Evolutionary conservation across 2,888 invertebrate genomes (phyloP), one percentile per base, ranked within the genome.

Genomic region (Phrixothrix hirtus): DNA sequence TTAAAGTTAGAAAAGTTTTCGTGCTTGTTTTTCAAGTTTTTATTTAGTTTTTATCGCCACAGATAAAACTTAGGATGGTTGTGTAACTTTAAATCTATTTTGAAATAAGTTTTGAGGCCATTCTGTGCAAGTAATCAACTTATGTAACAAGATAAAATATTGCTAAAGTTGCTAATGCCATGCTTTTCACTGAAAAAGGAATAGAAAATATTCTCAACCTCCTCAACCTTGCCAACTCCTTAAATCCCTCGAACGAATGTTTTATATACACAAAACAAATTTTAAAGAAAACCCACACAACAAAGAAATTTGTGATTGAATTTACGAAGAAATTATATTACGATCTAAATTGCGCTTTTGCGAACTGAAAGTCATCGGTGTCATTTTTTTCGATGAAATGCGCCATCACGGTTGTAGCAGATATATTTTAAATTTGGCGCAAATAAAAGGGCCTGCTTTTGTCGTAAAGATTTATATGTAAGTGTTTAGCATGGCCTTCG

Each of bases 81-180:
- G 52, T 52, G 46, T 52, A 52, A 52, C 46, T 52, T 52, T 52
- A 52, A 52, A 52, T 52, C 52, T 52, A 52, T 52, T 52, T 52
- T 52, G 52, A 52, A 52, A 52, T 52, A 52, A 52, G 52, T 52
- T 52, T 45, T 46, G 52, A 45, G 52, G 52, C 52, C 52, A 47
- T 52, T 52, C 52, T 46, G 52, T 52, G 52, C 41, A 60, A 60
- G 63, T 63, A 62, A 63, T 60, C 62, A 62, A 63, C 62, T 62
- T 62, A 63, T 57, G 56, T 63, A 63, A 63, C 60, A 60, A 61
- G 62, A 61, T 63, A 61, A 63, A 63, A 63, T 63, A 63, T 63
- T 53, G 60, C 52, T 46, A 58, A 63, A 63, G 63, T 63, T 63
- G 53, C 62, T 60, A 63, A 63, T 63, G 63, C 59, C 45, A 32